Conservation (phyloP, 2,888 invertebrate species). For the Laspeyria flexula region DNA sequence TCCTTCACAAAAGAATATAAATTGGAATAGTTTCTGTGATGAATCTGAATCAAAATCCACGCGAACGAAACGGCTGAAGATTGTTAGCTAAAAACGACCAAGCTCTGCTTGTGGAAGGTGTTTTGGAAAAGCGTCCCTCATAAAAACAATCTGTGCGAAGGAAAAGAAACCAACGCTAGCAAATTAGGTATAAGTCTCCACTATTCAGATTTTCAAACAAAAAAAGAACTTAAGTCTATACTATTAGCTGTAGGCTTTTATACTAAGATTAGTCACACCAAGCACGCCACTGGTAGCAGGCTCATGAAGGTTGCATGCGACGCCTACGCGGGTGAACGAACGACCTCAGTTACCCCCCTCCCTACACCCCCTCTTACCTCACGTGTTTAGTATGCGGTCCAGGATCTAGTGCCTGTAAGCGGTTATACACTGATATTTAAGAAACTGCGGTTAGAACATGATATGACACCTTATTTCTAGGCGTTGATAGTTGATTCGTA, state of each 20-base stretch:
- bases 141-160: too few relatives aligned
- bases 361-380: constrained; percentile 25
- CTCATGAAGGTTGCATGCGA: constrained; percentile 17
- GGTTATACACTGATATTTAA: constrained; percentile 5
- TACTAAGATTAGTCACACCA: not conserved
- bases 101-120: too few relatives aligned
- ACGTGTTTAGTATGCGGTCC: constrained; percentile 9
- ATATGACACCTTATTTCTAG: not conserved
- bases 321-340: constrained; percentile 50
- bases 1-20: too few relatives aligned
- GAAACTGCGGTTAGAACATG: not conserved
- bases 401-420: constrained; percentile 3
- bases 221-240: not conserved
- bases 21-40: too few relatives aligned
- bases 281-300: not conserved
- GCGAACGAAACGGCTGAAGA: too few relatives aligned
- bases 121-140: too few relatives aligned
- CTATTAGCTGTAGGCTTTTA: not conserved
- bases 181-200: too few relatives aligned
- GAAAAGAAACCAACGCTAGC: too few relatives aligned
- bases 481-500: too few relatives aligned
- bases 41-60: too few relatives aligned
- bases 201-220: too few relatives aligned
- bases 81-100: too few relatives aligned
- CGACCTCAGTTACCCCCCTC: constrained; percentile 43